Base-by-base conservation (phyloP, 1,140 invertebrate species). In the Pomacea maculata region DNA sequence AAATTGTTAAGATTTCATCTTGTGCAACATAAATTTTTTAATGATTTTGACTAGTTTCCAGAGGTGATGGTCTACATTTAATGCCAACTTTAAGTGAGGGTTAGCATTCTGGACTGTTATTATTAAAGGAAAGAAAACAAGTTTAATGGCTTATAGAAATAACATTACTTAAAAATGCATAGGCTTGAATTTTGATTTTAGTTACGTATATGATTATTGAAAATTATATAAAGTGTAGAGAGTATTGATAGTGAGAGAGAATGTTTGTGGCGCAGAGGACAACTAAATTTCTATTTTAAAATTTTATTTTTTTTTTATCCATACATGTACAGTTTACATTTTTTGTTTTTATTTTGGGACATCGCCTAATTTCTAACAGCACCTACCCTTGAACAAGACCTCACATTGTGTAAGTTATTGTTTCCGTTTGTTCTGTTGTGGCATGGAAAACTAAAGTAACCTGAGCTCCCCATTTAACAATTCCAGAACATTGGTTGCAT, bases 391-490 rank as follows among this genome's bases (percentile, higher is more conserved):
- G 77, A 78, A 70, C 63, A 78, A 78, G 77, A 78, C 17, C 77
- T 78, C 77, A 70, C 77, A 63, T 76, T 81, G 74, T 57, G 70
- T 77, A 72, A 78, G 74, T 82, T 81, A 34, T 34, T 83, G 78
- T 73, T 72, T 79, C n/a, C 57, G 29, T 64, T 57, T 72, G 11
- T 61, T 79, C 72, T 57, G 70, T 74, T 80, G 72, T 77, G 61
- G 70, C 72, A 71, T 80, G 45, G 34, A 64, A n/a, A 29, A 25
- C 12, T 12, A 61, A 6, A 61, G 9, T 6, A 9, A 61, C 0
- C 57, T 61, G 8, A 61, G 57, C 57, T 61, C 4, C 57, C 15
- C 11, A 61, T 61, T 61, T 61, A 61, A 61, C 57, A 61, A 1
- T 61, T 61, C 11, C 11, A 61, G 15, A 17, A 17, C 57, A 61